Base-by-base conservation (phyloP, 2,113 vertebrate genomes). In the Sigmodon hispidus region DNA sequence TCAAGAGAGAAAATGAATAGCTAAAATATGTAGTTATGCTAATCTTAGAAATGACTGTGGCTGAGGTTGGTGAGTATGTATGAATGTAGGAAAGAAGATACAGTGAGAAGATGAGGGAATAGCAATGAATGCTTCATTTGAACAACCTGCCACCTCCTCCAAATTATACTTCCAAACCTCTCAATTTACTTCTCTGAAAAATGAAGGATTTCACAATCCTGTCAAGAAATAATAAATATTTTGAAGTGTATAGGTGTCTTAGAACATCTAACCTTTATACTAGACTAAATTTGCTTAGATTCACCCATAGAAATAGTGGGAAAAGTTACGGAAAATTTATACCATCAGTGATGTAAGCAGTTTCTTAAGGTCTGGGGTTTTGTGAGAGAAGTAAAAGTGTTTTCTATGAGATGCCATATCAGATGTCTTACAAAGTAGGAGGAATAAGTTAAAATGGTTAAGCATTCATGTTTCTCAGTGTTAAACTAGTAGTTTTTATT, bases 401-500 rank as follows among this genome's bases (percentile, higher is more conserved):
- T 69, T 86, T 15, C 34, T 52, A 15, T n/a, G 9, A 67, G 63
- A 8, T 48, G 6, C 7, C 15, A 86, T 3, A 29, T 31, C 52
- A 19, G 10, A 69, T 45, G 5, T 43, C 75, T 90, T 77, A 87
- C 13, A 87, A 90, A 75, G 50, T 31, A 76, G 19, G 40, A 80
- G 7, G 21, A 3, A 75, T 90, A 50, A 59, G 89, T 88, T 79
- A 87, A 83, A 83, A 85, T 79, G 40, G 69, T 93, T 86, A 69
- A 87, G 43, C 34, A 16, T 87, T 94, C 31, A 77, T 75, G 36
- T 83, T 83, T 89, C 29, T 87, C 52, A 26, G 5, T 65, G 73
- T 88, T 84, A 93, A 85, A 19, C 45, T 91, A 90, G 19, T 29
- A 75, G 83, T 85, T 52, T 92, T 76, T 76, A 91, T 7, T 83